These are phyloP conservation scores for Thalassoma bifasciatum DNA, from an alignment of 2,113 vertebrate species.

Conservation along the genomic window DNA sequence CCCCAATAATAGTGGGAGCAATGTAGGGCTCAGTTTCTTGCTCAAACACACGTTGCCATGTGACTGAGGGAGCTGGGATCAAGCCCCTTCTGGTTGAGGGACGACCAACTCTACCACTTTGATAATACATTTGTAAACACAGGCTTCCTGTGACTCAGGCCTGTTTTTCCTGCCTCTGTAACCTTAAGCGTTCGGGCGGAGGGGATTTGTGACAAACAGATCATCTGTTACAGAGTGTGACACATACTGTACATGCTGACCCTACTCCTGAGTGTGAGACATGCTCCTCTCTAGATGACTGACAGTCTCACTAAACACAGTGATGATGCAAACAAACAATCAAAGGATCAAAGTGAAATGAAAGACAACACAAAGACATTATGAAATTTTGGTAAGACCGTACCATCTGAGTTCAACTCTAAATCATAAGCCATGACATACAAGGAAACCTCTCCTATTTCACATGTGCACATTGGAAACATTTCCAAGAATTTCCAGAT, in stretches of 20 bases:
- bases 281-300: conserved; percentile 38
- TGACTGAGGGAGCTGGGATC: too few relatives aligned
- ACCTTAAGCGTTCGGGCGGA: conserved; percentile 7
- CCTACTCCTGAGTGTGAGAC: conserved; percentile 12
- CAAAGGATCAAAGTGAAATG: background rate
- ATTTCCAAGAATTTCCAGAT: too few relatives aligned
- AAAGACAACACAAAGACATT: background rate
- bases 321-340: background rate
- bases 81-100: too few relatives aligned
- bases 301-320: conserved; percentile 2
- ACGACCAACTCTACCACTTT: too few relatives aligned
- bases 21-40: too few relatives aligned
- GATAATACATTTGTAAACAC: background rate
- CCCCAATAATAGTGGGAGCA: too few relatives aligned
- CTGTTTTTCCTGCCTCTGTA: conserved; percentile 33
- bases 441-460: too few relatives aligned
- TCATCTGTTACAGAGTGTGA: conserved; percentile 41
- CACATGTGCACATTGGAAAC: too few relatives aligned
- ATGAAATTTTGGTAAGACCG: background rate
- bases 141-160: background rate
- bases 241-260: conserved; percentile 20
- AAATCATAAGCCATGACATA: background rate
- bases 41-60: too few relatives aligned
- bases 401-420: too few relatives aligned
- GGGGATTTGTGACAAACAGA: conserved; percentile 34